These are phyloP conservation scores for Tenthredo distinguenda DNA, from an alignment of 2,888 invertebrate genomes.

Conservation along the genomic window DNA sequence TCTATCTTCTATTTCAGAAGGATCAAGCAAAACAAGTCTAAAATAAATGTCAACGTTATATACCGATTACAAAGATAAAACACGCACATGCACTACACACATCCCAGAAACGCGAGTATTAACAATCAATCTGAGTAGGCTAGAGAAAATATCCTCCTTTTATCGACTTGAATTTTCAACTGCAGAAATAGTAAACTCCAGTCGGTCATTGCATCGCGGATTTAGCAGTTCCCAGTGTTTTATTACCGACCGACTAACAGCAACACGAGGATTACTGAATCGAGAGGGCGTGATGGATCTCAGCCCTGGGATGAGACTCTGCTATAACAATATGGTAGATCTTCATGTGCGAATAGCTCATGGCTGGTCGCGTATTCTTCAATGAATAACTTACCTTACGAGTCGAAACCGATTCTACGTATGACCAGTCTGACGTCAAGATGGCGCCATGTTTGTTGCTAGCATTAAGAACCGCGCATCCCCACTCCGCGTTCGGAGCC, in stretches of 20 bases:
- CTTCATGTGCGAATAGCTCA: neutral
- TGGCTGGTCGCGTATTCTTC: neutral
- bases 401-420: neutral
- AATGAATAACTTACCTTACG: neutral
- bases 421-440: neutral
- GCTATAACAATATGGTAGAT: neutral
- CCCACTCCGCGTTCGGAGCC: neutral
- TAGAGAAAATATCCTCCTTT: no score
- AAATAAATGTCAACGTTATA: neutral
- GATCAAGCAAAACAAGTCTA: neutral
- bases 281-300: neutral
- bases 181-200: neutral
- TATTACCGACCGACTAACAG: neutral
- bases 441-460: neutral
- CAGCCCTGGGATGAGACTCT: neutral
- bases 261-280: neutral
- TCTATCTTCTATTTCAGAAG: neutral
- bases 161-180: no score
- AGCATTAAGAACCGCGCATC: neutral
- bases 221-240: neutral
- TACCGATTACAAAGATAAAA: neutral
- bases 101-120: neutral
- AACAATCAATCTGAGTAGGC: no score
- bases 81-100: neutral
- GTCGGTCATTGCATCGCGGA: neutral